Conservation (phyloP, 2,113 vertebrate genomes). For the Psilopogon haemacephalus region DNA sequence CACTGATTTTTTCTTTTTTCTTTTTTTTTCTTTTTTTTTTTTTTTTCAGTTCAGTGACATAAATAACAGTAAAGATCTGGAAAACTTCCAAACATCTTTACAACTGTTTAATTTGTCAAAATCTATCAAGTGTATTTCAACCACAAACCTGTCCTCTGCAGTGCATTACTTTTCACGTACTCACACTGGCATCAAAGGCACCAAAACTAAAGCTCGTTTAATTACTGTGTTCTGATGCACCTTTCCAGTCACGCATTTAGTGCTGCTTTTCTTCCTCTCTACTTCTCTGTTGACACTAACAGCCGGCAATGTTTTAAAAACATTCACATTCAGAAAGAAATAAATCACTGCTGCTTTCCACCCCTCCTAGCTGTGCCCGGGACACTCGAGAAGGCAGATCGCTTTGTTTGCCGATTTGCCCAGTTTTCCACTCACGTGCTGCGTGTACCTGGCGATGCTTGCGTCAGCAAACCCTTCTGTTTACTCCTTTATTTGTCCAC, state of each 20-base stretch:
- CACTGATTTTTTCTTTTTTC: slow-evolving; percentile 52
- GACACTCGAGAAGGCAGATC: background rate
- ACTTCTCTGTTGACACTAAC: slow-evolving; percentile 34
- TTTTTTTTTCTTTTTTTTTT: background rate
- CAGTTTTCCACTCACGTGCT: slow-evolving; percentile 40
- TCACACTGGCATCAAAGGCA: slow-evolving; percentile 45
- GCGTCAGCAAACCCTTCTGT: slow-evolving; percentile 72
- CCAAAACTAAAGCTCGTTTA: slow-evolving; percentile 21
- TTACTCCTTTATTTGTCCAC: slow-evolving; percentile 67
- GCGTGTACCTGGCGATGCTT: background rate
- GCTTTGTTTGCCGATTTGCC: slow-evolving; percentile 57
- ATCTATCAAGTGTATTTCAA: slow-evolving; percentile 73
- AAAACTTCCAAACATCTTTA: slow-evolving; percentile 78
- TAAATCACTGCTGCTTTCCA: slow-evolving; percentile 17
- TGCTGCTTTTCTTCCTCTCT: slow-evolving; percentile 27
- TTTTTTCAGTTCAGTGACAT: slow-evolving; percentile 64
- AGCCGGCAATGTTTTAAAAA: slow-evolving; percentile 58
- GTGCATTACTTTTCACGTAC: slow-evolving; percentile 48
- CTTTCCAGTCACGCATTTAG: background rate
- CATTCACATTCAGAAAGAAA: background rate
- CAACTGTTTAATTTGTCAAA: slow-evolving; percentile 80
- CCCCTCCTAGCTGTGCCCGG: background rate
- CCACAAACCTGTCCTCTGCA: slow-evolving; percentile 73
- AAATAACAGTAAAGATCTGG: slow-evolving; percentile 77
- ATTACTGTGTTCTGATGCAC: slow-evolving; percentile 43